Conservation (phyloP, 2,113 vertebrate species). For the Elaphurus davidianus region DNA sequence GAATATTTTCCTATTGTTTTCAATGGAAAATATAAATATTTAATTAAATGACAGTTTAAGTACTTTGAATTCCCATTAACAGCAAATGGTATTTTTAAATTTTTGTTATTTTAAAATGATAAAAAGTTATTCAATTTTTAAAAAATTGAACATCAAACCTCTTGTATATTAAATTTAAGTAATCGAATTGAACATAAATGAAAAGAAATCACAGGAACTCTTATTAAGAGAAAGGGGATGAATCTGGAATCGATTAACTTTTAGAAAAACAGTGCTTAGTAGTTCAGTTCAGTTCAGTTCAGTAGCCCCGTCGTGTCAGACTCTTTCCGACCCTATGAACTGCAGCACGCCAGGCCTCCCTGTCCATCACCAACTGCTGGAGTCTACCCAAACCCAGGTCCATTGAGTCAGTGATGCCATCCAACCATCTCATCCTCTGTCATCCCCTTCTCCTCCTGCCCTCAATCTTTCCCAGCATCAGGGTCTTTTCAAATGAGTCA, state of each 20-base stretch:
- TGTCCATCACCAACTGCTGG: accelerated
- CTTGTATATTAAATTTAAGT: neutral
- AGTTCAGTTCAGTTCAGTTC: neutral
- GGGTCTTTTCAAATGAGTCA: neutral
- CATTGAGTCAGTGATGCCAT: accelerated
- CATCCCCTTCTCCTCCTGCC: accelerated
- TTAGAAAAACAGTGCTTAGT: neutral
- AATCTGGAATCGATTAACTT: neutral
- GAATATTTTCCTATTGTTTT: neutral
- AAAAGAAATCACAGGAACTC: neutral
- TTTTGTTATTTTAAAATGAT: conserved; percentile 7
- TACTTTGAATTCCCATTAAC: neutral
- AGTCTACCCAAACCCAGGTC: neutral
- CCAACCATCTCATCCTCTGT: neutral
- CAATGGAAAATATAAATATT: neutral
- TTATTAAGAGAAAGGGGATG: neutral
- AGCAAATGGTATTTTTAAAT: neutral
- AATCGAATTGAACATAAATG: neutral
- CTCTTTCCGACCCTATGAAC: neutral
- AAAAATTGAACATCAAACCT: neutral
- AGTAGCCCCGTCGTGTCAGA: accelerated
- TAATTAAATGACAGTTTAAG: conserved; percentile 5
- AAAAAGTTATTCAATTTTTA: neutral
- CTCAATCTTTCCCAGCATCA: neutral
- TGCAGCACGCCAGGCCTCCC: accelerated